These are phyloP conservation scores for Yponomeuta plumbellus DNA, from an alignment of 2,888 invertebrate genomes.

Conservation along the genomic window DNA sequence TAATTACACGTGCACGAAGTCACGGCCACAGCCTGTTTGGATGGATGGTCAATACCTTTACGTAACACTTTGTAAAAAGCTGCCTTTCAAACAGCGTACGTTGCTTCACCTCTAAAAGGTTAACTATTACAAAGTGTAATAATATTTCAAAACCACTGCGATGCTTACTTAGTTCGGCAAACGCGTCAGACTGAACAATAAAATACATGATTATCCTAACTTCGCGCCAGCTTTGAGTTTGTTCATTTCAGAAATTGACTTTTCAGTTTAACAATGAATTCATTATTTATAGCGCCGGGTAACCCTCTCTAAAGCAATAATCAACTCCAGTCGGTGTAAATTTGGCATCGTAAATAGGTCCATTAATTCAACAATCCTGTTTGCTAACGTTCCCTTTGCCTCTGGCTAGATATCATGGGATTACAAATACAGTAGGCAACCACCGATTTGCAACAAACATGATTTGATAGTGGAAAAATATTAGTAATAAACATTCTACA, in stretches of 20 bases:
- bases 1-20: no score
- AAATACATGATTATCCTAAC: background rate
- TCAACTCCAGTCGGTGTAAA: background rate
- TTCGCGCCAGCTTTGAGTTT: background rate
- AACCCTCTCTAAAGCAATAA: conserved; percentile 1
- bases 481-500: background rate
- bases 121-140: background rate
- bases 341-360: conserved; percentile 1
- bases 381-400: background rate
- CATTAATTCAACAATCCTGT: background rate
- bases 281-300: background rate
- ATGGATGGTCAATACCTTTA: background rate
- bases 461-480: background rate
- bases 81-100: background rate
- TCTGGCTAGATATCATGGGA: background rate
- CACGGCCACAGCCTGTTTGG: no score
- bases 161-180: background rate
- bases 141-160: background rate
- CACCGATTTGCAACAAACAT: background rate
- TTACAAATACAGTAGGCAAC: background rate
- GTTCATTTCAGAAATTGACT: background rate
- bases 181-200: background rate
- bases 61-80: background rate
- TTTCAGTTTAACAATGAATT: conserved; percentile 2
- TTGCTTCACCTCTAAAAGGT: background rate